Evolutionary conservation across 2,113 vertebrate species (phyloP).

Genomic region (Dolichotis patagonum): DNA sequence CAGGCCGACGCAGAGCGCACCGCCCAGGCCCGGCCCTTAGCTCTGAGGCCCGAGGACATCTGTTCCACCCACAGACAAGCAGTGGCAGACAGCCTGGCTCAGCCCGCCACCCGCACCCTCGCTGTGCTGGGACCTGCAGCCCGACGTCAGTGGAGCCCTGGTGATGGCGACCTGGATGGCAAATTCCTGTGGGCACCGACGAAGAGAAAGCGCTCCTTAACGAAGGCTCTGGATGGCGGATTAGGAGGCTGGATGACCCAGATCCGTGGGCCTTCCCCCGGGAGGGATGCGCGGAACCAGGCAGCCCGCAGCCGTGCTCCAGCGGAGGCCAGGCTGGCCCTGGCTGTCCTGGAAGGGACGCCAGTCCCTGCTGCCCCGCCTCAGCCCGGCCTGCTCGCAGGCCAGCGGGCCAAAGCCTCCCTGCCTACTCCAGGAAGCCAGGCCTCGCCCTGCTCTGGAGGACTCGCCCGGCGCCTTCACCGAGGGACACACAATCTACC

Average conservation of each 20-base stretch:
- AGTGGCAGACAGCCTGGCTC: constrained; percentile 41
- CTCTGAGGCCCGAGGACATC: constrained; percentile 45
- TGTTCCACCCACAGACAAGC: constrained; percentile 39
- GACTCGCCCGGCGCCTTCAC: neutral
- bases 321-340: constrained; percentile 57
- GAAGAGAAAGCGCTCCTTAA: constrained; percentile 58
- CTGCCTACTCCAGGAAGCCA: neutral
- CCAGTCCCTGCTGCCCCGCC: too few species aligned
- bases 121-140: constrained; percentile 69
- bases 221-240: constrained; percentile 67
- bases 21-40: neutral
- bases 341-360: neutral
- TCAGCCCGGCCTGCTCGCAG: neutral
- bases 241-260: constrained; percentile 63
- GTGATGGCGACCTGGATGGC: constrained; percentile 4
- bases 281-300: constrained; percentile 16
- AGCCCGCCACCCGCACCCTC: neutral
- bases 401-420: neutral
- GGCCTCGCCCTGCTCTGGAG: neutral
- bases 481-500: neutral
- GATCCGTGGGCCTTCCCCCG: constrained; percentile 61
- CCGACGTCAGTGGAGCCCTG: neutral
- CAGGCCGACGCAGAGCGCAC: neutral
- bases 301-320: constrained; percentile 56
- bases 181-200: constrained; percentile 48